Percentiles rank a stretch among this genome's conserved stretches.
phyloP scores from a whole-genome alignment of 2,888 invertebrate species.

The Drosophila multiciliata region DNA sequence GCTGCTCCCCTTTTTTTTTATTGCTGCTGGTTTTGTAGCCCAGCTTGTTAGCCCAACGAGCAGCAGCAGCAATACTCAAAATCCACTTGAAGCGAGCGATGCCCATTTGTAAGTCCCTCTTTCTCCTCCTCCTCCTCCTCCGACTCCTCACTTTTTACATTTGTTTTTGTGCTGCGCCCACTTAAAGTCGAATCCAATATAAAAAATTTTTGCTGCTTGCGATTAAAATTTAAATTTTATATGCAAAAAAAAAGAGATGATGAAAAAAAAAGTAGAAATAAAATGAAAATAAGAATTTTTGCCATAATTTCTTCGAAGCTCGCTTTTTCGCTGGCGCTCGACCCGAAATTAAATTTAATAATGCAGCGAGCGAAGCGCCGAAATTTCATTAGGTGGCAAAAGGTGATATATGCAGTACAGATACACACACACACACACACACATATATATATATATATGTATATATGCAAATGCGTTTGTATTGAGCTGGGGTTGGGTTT shows the following conservation, averaged over 20 bases:
- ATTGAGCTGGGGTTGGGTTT: background rate
- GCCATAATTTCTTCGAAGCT: constrained; percentile 64
- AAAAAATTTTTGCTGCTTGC: constrained; percentile 38
- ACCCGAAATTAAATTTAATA: constrained; percentile 74
- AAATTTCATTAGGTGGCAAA: constrained; percentile 67
- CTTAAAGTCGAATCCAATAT: constrained; percentile 46
- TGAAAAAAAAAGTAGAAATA: constrained; percentile 9
- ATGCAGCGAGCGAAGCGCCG: constrained; percentile 56
- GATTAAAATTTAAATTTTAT: constrained; percentile 76
- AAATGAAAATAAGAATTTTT: constrained; percentile 58
- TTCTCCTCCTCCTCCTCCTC: too few species aligned
- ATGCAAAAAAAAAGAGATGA: constrained; percentile 21
- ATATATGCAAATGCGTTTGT: constrained; percentile 41
- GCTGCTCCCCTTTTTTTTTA: constrained; percentile 1
- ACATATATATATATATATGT: constrained; percentile 16
- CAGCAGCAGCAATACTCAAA: constrained; percentile 3
- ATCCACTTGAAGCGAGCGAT: background rate
- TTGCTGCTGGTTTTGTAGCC: background rate
- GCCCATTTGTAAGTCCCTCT: background rate
- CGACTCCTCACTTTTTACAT: background rate
- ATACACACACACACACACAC: background rate
- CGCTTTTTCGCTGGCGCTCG: constrained; percentile 26
- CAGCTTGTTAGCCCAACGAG: constrained; percentile 14
- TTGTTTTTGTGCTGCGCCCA: constrained; percentile 24
- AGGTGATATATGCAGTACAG: constrained; percentile 46